Evolutionary conservation across 1,140 invertebrate genomes (phyloP).

Genomic region (Aphaenogaster floridana): DNA sequence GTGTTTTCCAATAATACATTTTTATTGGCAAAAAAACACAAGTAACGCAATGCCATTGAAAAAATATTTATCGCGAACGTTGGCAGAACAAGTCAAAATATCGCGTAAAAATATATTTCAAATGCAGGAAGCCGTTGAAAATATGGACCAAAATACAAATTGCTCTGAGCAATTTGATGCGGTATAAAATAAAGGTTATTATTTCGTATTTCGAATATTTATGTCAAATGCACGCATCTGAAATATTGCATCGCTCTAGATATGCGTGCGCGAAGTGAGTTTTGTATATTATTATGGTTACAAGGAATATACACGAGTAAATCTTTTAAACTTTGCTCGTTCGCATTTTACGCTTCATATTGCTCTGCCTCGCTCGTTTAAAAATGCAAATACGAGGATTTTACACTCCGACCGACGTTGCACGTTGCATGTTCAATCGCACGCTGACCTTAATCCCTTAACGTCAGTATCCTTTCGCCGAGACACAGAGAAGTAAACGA

Average conservation of each 20-base stretch:
- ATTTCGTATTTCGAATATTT: constrained; percentile 15
- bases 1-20: background rate
- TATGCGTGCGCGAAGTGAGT: background rate
- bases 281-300: constrained; percentile 4
- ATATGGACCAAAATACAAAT: constrained; percentile 1
- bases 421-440: background rate
- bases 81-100: constrained; percentile 17
- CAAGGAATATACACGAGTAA: background rate
- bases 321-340: background rate
- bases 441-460: constrained; percentile 39
- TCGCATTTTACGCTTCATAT: background rate
- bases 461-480: constrained; percentile 5
- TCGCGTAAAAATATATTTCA: constrained; percentile 17
- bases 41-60: background rate
- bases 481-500: background rate
- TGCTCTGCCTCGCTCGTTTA: background rate
- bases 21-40: background rate
- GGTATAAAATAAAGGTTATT: background rate
- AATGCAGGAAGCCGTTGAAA: background rate
- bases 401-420: background rate
- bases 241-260: background rate
- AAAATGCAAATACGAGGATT: constrained; percentile 37
- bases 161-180: constrained; percentile 10
- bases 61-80: constrained; percentile 23
- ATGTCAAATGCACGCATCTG: constrained; percentile 14